Evolutionary conservation across 2,888 invertebrate species (phyloP), one percentile per base, ranked within the genome.

Genomic region (Spodoptera exigua): DNA sequence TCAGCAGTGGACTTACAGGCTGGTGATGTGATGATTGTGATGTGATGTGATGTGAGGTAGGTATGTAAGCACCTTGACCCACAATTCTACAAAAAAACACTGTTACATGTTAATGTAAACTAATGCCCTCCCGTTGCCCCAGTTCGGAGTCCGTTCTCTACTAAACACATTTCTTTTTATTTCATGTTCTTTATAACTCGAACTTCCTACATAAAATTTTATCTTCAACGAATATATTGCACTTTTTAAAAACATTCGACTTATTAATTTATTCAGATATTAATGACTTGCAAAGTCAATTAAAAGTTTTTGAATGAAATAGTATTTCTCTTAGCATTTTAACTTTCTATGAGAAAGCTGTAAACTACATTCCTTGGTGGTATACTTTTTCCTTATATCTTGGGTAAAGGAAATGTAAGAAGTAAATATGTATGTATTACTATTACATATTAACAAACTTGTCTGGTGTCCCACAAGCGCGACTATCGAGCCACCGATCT

Each of bases 301-400:
- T 72, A 66, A 73, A 70, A 70, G 40, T 73, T 72, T 46, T 41
- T 48, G 21, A 43, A 67, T 61, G 56, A 64, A 66, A 58, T 59
- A 57, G 14, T 44, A 55, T 53, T 55, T 57, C 45, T 44, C 46
- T 68, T 36, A 34, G 47, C 39, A 57, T 61, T 45, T 37, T 61
- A 62, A 72, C 70, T 75, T 75, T 72, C 74, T 49, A 60, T 37
- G 40, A 65, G 65, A 72, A 69, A 74, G 72, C 57, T 61, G 58
- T 27, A 7, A 5, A 41, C 56, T 45, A 57, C 58, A 75, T 75
- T 75, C 65, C 44, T 65, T 44, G 14, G 13, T 46, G n/a, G 21
- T 61, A 65, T 70, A 60, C 61, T 70, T 65, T 70, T 65, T 70
- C 66, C 48, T 46, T 45, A 32, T 56, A 45, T 51, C 44, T 44